These are phyloP conservation scores for Hydrolagus affinis DNA, from an alignment of 2,113 vertebrate species.

Conservation along the genomic window DNA sequence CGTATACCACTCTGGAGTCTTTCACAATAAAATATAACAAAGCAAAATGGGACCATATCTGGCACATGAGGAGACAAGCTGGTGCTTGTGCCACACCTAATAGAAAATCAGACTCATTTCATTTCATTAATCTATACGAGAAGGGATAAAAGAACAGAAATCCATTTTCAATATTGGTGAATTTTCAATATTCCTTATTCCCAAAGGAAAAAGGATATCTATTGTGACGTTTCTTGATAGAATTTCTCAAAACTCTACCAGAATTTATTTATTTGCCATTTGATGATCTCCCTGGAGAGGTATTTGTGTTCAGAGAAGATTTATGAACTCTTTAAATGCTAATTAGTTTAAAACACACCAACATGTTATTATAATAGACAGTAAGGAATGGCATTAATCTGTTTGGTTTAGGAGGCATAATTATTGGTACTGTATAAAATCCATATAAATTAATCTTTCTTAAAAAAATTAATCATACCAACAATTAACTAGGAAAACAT, in stretches of 20 bases:
- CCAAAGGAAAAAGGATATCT: background rate
- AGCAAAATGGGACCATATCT: too few species aligned
- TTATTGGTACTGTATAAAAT: constrained; percentile 23
- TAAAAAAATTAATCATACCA: constrained; percentile 27
- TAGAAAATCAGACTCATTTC: background rate
- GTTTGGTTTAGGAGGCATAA: constrained; percentile 17
- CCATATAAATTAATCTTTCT: constrained; percentile 28
- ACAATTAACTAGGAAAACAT: constrained; percentile 28
- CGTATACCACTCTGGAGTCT: too few species aligned
- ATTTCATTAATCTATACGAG: background rate
- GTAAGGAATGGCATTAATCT: constrained; percentile 28
- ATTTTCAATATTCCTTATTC: too few species aligned
- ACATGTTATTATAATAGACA: constrained; percentile 30
- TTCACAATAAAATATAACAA: too few species aligned
- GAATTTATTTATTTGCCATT: constrained; percentile 20
- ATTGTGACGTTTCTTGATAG: background rate
- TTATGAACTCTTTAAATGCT: constrained; percentile 31
- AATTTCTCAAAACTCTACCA: background rate
- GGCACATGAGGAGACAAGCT: too few species aligned
- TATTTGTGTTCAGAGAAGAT: constrained; percentile 30
- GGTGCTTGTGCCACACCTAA: background rate
- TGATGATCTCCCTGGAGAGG: constrained; percentile 7
- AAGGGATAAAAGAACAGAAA: background rate
- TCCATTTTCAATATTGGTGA: too few species aligned
- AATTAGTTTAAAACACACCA: constrained; percentile 31